Evolutionary conservation across 2,888 invertebrate species (phyloP), one percentile per base, ranked within the genome.

Genomic region (Linnaemya tessellans): DNA sequence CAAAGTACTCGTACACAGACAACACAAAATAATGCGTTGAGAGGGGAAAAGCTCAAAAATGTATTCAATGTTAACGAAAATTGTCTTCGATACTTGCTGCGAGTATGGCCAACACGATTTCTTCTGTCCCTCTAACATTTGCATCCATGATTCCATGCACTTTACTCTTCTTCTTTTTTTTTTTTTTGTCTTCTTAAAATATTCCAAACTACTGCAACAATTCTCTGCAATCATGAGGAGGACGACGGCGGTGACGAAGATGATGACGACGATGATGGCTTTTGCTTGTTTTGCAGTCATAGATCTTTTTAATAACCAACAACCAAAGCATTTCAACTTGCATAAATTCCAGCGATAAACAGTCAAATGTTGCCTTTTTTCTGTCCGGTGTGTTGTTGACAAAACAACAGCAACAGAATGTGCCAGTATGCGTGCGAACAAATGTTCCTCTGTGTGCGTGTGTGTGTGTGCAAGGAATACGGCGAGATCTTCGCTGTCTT

Each of bases 311-410:
- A 83, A 83, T 83, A 83, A 71, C 77, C 65, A 78, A 75, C 81
- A 75, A 67, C 65, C 58, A 71, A 77, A 77, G 82, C 38, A 77
- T 77, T 77, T 77, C 46, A 35, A 54, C 70, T 75, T 85, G 82
- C 85, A 85, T 80, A 85, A 85, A 85, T 85, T 80, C 82, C 85
- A 64, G 58, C 70, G 75, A 82, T 82, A 85, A 80, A 85, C 85
- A 85, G 79, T 75, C 70, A 80, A 85, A 85, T 68, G 75, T 49
- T 71, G 64, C 68, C 25, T 74, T 80, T 65, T 41, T 60, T 30
- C 68, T 60, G 22, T 54, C 81, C 56, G 9, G 25, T 74, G 68
- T 79, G 58, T 74, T 64, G 71, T 67, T 71, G 64, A 80, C 79
- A 67, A 30, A 30, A 77, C 77, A 20, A 71, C 56, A 70, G n/a